Conservation (phyloP, 2,888 invertebrate species). For the Argynnis bischoffii region DNA sequence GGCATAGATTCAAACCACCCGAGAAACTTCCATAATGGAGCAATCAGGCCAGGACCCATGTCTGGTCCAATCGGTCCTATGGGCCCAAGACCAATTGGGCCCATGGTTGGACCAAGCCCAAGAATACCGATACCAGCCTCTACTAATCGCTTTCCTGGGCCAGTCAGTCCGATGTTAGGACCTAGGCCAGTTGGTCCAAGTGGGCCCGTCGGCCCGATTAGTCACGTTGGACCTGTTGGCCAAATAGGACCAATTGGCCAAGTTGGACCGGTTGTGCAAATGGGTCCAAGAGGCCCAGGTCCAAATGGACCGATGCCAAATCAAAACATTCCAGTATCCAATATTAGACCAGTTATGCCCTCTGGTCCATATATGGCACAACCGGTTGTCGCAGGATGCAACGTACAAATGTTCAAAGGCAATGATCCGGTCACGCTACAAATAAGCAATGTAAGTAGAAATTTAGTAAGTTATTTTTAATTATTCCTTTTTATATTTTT, state of each 20-base stretch:
- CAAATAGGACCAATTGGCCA: not conserved
- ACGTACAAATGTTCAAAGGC: constrained; percentile 33
- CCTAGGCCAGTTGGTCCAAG: constrained; percentile 2
- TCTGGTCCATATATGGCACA: constrained; percentile 14
- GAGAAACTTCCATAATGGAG: constrained; percentile 6
- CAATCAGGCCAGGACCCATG: constrained; percentile 8
- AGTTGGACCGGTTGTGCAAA: not conserved
- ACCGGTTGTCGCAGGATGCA: not conserved
- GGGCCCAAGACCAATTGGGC: constrained; percentile 11
- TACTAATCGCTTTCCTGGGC: constrained; percentile 5
- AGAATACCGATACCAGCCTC: not conserved
- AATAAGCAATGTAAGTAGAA: constrained; percentile 50
- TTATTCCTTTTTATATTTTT: too few species aligned
- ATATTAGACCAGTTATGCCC: constrained; percentile 9
- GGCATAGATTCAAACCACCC: constrained; percentile 16
- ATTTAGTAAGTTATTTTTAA: not conserved
- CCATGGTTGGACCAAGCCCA: constrained; percentile 12
- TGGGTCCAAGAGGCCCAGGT: constrained; percentile 10
- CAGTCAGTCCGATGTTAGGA: constrained; percentile 19
- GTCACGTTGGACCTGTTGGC: not conserved
- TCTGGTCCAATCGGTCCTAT: constrained; percentile 1
- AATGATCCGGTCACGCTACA: constrained; percentile 45
- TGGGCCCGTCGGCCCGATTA: not conserved
- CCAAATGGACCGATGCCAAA: constrained; percentile 7
- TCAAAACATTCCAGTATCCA: constrained; percentile 7